Conservation (phyloP, 2,888 invertebrate species). For the Carabus problematicus region DNA sequence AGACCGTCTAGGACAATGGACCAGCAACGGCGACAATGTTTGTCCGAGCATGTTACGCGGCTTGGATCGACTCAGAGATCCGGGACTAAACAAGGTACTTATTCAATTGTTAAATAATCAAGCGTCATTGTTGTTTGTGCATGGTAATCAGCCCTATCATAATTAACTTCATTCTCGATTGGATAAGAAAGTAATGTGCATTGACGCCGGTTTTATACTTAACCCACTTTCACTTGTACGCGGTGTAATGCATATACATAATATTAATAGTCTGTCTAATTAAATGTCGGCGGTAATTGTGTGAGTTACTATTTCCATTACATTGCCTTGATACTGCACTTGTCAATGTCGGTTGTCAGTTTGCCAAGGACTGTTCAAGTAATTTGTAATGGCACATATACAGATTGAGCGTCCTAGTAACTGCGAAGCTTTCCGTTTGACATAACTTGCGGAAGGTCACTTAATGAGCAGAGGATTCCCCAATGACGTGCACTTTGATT, state of each 20-base stretch:
- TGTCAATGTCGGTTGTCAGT: slow-evolving; percentile 25
- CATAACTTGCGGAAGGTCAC: slow-evolving; percentile 21
- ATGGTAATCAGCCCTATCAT: too few relatives aligned
- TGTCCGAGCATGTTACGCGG: slow-evolving; percentile 67
- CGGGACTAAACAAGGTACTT: slow-evolving; percentile 73
- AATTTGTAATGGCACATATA: too few relatives aligned
- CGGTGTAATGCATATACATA: background rate
- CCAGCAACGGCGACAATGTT: slow-evolving; percentile 62
- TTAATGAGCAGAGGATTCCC: slow-evolving; percentile 12
- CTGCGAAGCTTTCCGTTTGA: background rate
- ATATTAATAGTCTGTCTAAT: background rate
- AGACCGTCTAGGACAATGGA: slow-evolving; percentile 70
- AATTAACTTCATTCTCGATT: too few relatives aligned
- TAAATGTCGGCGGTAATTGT: slow-evolving; percentile 13
- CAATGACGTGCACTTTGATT: slow-evolving; percentile 30
- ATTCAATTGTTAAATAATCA: background rate
- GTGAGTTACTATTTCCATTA: background rate
- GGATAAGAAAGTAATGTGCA: background rate
- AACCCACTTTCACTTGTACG: slow-evolving; percentile 33
- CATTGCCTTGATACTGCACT: slow-evolving; percentile 6
- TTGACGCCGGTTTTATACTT: slow-evolving; percentile 20
- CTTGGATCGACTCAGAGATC: slow-evolving; percentile 71
- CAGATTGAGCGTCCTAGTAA: background rate
- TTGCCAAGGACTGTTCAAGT: slow-evolving; percentile 20
- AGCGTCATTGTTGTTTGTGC: background rate